Evolutionary conservation across 2,113 vertebrate genomes (phyloP), one percentile per base, ranked within the genome.

Genomic region (Calyptommatus sinebrachiatus): DNA sequence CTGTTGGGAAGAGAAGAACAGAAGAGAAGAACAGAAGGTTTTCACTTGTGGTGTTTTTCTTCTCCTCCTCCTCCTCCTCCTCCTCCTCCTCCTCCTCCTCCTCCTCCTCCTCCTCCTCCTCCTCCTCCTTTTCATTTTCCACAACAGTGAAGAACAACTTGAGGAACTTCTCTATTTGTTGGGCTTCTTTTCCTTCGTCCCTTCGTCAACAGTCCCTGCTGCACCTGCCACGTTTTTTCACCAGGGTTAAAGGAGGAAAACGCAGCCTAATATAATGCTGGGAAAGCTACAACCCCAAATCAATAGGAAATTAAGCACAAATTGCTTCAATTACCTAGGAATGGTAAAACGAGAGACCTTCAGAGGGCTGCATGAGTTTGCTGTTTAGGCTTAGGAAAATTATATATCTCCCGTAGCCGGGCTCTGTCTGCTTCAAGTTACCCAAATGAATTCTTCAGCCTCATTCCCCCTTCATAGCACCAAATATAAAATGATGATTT

Each of bases 251-350:
- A 78, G 57, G 87, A 90, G 65, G 78, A 68, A 85, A 88, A 88
- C 16, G 28, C 9, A 86, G 71, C 73, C 75, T 85, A 31, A 85
- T 89, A 81, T 89, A 90, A 93, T 87, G 88, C 80, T 89, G 67
- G 68, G 72, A 88, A 94, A 88, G 41, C 62, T 87, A 87, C 91
- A 89, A 88, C 92, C 78, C 83, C 90, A 93, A 94, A 94, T 93
- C 94, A 94, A 91, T 95, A 92, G 86, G 88, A 79, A 86, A 90
- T 94, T 93, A 93, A 94, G 86, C 83, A 92, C 83, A 91, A 91
- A 93, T 94, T 90, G 79, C 71, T 88, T 85, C 92, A 89, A 93
- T 94, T 93, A 91, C 83, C 88, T 86, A 88, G 85, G 87, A 85
- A 89, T 72, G 84, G 86, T 85, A 84, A 87, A 79, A 92, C 77